Evolutionary conservation across 2,888 invertebrate species (phyloP).

Genomic region (Macrophya annulata): DNA sequence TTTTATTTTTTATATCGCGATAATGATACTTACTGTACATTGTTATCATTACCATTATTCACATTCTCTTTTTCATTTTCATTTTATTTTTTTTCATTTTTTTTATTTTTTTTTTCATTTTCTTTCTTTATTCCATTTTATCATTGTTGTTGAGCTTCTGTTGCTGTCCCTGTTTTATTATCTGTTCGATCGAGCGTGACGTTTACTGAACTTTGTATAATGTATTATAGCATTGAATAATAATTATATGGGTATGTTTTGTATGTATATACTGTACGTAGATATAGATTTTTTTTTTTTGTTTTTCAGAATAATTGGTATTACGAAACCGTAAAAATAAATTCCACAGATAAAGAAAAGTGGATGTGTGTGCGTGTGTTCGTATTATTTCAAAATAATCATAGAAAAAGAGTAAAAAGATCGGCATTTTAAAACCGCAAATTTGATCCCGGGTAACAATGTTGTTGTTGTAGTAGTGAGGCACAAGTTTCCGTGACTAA

Average conservation of each 20-base stretch:
- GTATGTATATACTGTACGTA: background rate
- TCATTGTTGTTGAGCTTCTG: background rate
- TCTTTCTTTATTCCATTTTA: background rate
- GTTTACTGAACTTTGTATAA: background rate
- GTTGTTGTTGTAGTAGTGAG: background rate
- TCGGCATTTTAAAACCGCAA: background rate
- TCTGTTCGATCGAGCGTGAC: slow-evolving; percentile 11
- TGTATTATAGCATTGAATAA: background rate
- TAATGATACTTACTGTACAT: background rate
- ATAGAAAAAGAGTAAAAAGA: background rate
- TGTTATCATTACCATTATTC: slow-evolving; percentile 4
- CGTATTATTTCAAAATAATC: too few species aligned
- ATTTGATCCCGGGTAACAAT: background rate
- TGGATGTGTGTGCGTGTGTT: too few species aligned
- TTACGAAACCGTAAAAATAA: too few species aligned
- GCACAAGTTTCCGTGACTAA: background rate
- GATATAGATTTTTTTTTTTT: background rate
- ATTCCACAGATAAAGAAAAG: background rate
- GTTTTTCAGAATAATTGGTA: too few species aligned
- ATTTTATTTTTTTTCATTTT: background rate
- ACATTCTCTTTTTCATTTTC: too few species aligned
- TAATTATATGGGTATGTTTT: background rate
- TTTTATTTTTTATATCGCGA: slow-evolving; percentile 18
- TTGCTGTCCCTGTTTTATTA: slow-evolving; percentile 17
- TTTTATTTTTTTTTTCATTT: too few species aligned